A percentile compares a stretch with the other conserved stretches of the same genome.
phyloP scores from a whole-genome alignment of 2,888 invertebrate genomes.

The Biston stratarius region DNA sequence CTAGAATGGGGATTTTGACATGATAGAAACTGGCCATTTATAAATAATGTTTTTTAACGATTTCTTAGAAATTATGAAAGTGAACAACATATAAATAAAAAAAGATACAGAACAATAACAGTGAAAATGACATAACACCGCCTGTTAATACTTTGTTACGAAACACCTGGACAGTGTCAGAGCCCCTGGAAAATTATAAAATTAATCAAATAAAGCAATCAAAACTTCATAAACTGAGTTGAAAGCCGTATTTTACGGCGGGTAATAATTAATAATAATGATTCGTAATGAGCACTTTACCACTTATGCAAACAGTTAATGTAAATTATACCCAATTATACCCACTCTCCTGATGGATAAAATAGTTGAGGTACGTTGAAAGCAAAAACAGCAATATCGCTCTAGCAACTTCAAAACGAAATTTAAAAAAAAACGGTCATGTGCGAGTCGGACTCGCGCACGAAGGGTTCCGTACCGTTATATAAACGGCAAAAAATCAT shows the following conservation, averaged over 20 bases:
- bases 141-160: not conserved
- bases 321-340: conserved; percentile 52
- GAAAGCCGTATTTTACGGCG: conserved; percentile 48
- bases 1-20: too few relatives aligned
- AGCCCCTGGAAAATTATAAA: conserved; percentile 32
- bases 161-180: conserved; percentile 7
- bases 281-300: conserved; percentile 65
- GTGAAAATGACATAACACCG: not conserved
- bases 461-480: too few relatives aligned
- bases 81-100: too few relatives aligned
- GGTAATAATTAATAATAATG: conserved; percentile 41
- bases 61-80: too few relatives aligned
- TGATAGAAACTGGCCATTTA: too few relatives aligned
- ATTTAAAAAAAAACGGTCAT: too few relatives aligned
- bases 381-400: too few relatives aligned
- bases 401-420: too few relatives aligned
- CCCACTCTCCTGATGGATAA: conserved; percentile 60
- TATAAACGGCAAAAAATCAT: too few relatives aligned
- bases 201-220: conserved; percentile 49
- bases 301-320: conserved; percentile 63
- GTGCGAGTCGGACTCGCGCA: too few relatives aligned
- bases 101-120: too few relatives aligned
- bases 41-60: too few relatives aligned
- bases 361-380: conserved; percentile 9
- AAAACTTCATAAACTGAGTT: conserved; percentile 38